phyloP scores from a whole-genome alignment of 1,140 invertebrate genomes.

The Drosophila pectinifera region DNA sequence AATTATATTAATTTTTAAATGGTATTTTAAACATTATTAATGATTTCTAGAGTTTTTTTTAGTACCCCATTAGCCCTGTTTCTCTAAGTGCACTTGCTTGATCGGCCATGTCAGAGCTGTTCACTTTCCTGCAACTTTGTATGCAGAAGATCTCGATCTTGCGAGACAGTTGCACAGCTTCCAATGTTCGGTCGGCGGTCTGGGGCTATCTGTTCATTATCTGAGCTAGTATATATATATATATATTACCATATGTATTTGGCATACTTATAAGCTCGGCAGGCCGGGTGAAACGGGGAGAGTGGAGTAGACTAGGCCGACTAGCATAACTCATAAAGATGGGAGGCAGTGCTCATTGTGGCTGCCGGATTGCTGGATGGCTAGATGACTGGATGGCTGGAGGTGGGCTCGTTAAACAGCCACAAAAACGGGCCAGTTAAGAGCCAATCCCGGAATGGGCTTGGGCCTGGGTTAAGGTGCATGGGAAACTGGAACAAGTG shows the following conservation, averaged over 20 bases:
- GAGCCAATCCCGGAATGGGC: conserved; percentile 69
- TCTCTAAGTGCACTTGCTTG: conserved; percentile 10
- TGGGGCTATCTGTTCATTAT: conserved; percentile 71
- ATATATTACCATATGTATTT: conserved; percentile 31
- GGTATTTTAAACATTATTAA: no score
- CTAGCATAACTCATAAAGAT: conserved; percentile 73
- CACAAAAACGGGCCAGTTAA: conserved; percentile 27
- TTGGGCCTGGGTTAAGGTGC: conserved; percentile 79
- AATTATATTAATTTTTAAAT: no score
- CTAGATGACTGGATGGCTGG: conserved; percentile 1
- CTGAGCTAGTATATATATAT: conserved; percentile 34
- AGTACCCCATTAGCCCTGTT: not conserved
- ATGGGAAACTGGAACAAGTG: conserved; percentile 83
- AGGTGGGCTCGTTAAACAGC: conserved; percentile 44
- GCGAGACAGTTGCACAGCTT: conserved; percentile 44
- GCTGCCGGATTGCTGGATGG: conserved; percentile 1
- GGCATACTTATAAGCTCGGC: conserved; percentile 63
- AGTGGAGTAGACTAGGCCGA: conserved; percentile 15
- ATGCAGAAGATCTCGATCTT: conserved; percentile 70
- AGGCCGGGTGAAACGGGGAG: conserved; percentile 28
- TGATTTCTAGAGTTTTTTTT: no score
- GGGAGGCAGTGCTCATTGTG: conserved; percentile 39
- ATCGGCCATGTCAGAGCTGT: conserved; percentile 43
- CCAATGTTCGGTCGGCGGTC: conserved; percentile 27
- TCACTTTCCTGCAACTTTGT: conserved; percentile 62